phyloP scores from a whole-genome alignment of 2,888 invertebrate genomes.

The Deilephila elpenor region DNA sequence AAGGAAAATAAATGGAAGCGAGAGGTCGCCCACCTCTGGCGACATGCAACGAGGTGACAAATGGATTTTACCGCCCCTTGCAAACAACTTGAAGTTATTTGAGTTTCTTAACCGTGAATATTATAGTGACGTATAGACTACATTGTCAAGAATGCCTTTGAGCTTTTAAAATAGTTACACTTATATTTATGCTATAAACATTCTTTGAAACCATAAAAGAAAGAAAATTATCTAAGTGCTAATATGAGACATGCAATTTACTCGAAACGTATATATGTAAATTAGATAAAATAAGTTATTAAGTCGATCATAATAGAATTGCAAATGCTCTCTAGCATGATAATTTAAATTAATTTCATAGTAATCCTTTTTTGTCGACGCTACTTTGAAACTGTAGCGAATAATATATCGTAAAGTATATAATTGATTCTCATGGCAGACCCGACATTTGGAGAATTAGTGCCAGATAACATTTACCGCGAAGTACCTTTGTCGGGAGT shows the following conservation, averaged over 20 bases:
- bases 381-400: slow-evolving; percentile 13
- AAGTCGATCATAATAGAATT: too few species aligned
- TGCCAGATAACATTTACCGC: slow-evolving; percentile 62
- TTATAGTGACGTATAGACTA: too few species aligned
- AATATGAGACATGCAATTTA: too few species aligned
- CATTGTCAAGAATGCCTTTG: not conserved
- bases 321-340: not conserved
- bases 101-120: not conserved
- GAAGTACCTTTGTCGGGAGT: slow-evolving; percentile 74
- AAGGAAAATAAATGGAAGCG: slow-evolving; percentile 14
- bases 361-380: not conserved
- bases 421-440: slow-evolving; percentile 65
- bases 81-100: slow-evolving; percentile 15
- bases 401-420: slow-evolving; percentile 30
- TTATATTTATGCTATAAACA: too few species aligned
- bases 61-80: slow-evolving; percentile 20
- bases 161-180: too few species aligned
- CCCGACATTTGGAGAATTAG: slow-evolving; percentile 63
- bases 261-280: too few species aligned
- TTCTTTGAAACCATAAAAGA: too few species aligned
- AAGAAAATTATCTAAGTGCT: too few species aligned
- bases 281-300: too few species aligned
- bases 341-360: not conserved
- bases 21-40: slow-evolving; percentile 13
- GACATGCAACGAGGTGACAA: slow-evolving; percentile 11